These are phyloP conservation scores for Eucriotettix oculatus DNA, from an alignment of 2,888 invertebrate genomes.

Conservation along the genomic window DNA sequence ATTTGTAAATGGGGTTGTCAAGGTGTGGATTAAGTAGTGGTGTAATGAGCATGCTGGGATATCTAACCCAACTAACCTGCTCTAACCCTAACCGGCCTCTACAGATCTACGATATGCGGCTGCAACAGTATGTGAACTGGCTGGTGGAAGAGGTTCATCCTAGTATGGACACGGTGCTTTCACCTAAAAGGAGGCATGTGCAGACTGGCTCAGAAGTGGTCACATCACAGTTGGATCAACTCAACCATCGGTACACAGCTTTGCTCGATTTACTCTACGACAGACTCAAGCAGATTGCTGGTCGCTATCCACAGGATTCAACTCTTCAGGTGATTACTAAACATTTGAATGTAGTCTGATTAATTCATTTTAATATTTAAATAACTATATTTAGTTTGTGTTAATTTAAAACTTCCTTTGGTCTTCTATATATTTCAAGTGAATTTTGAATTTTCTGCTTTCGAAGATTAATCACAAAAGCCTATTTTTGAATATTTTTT, in stretches of 20 bases:
- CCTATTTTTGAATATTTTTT: no score
- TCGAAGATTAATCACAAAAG: no score
- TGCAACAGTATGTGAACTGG: slow-evolving; percentile 68
- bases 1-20: no score
- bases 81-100: slow-evolving; percentile 31
- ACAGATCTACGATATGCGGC: slow-evolving; percentile 74
- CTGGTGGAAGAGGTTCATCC: slow-evolving; percentile 70
- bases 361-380: no score
- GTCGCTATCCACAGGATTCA: slow-evolving; percentile 52
- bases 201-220: slow-evolving; percentile 53
- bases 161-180: slow-evolving; percentile 45
- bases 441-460: no score
- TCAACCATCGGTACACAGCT: slow-evolving; percentile 64
- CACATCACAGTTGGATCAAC: slow-evolving; percentile 57
- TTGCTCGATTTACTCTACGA: slow-evolving; percentile 52
- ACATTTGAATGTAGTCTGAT: no score
- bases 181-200: slow-evolving; percentile 4
- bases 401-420: no score
- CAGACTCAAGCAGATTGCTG: slow-evolving; percentile 47
- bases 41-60: neutral
- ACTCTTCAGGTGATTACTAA: slow-evolving; percentile 35
- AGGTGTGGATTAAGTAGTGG: no score
- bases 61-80: slow-evolving; percentile 25
- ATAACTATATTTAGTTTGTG: no score
- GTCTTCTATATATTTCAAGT: no score